Evolutionary conservation across 2,888 invertebrate species (phyloP).

Genomic region (Limnephilus rhombicus): DNA sequence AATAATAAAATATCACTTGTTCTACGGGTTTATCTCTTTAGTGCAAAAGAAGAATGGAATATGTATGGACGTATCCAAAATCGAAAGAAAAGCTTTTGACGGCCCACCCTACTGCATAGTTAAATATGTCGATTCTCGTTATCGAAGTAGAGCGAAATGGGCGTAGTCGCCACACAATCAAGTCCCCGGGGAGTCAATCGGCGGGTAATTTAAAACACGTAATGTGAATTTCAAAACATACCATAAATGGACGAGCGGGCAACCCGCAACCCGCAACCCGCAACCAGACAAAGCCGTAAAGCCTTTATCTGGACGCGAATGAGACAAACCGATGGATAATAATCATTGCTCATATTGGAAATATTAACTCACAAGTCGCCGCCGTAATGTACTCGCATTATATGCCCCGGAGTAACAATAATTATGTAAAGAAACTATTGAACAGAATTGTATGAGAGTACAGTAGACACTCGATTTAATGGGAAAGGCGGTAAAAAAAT

Average conservation of each 20-base stretch:
- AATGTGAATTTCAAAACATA: slow-evolving; percentile 34
- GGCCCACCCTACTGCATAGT: not conserved
- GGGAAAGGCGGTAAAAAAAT: not conserved
- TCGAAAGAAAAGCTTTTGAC: not conserved
- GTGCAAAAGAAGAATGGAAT: not conserved
- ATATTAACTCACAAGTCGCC: slow-evolving; percentile 11
- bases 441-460: not conserved
- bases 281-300: slow-evolving; percentile 34
- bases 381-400: not conserved
- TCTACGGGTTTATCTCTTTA: too few relatives aligned
- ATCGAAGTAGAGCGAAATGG: not conserved
- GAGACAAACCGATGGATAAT: slow-evolving; percentile 36
- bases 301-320: slow-evolving; percentile 14
- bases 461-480: not conserved
- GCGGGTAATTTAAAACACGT: slow-evolving; percentile 31
- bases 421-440: slow-evolving; percentile 22
- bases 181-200: slow-evolving; percentile 19
- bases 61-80: not conserved
- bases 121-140: not conserved
- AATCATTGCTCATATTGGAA: slow-evolving; percentile 39
- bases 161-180: slow-evolving; percentile 12
- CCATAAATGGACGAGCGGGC: slow-evolving; percentile 30
- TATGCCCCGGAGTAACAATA: not conserved
- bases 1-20: too few relatives aligned
- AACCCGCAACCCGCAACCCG: too few relatives aligned